phyloP scores from a whole-genome alignment of 2,888 invertebrate genomes.

The Philereme vetulata region DNA sequence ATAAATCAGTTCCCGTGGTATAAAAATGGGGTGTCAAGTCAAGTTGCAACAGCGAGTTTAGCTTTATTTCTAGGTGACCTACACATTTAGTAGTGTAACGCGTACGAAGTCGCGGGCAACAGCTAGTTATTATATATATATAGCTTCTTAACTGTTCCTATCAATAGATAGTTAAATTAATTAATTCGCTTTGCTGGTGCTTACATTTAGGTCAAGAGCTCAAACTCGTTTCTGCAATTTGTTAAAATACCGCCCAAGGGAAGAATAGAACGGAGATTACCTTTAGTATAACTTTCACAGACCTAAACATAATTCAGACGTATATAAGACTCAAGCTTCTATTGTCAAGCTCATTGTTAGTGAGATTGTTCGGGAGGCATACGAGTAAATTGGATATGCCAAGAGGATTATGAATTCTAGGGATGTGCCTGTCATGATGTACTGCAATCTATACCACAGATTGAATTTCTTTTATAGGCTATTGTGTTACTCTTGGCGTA shows the following conservation, averaged over 20 bases:
- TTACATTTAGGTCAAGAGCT: slow-evolving; percentile 16
- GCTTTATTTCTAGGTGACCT: too few relatives aligned
- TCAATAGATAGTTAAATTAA: slow-evolving; percentile 22
- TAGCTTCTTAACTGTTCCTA: neutral
- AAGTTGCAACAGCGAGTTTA: too few relatives aligned
- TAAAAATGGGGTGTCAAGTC: too few relatives aligned
- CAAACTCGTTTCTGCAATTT: slow-evolving; percentile 24
- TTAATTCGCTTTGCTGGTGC: slow-evolving; percentile 22
- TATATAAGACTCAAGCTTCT: slow-evolving; percentile 45
- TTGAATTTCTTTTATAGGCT: slow-evolving; percentile 1
- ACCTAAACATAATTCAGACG: slow-evolving; percentile 39
- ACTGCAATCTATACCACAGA: neutral
- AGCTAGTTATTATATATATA: too few relatives aligned
- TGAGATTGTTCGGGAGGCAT: slow-evolving; percentile 52
- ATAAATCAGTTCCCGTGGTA: too few relatives aligned
- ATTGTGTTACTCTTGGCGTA: neutral
- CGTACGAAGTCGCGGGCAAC: too few relatives aligned
- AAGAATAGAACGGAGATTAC: slow-evolving; percentile 23
- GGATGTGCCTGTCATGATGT: slow-evolving; percentile 21
- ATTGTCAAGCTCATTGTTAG: slow-evolving; percentile 44
- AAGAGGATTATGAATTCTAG: slow-evolving; percentile 37
- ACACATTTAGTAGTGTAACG: too few relatives aligned
- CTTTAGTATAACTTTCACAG: slow-evolving; percentile 25
- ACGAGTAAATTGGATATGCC: slow-evolving; percentile 62
- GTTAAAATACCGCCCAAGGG: slow-evolving; percentile 23